Percentiles rank a stretch among this genome's conserved stretches.
Conservation (phyloP, 2,797 vertebrate genomes). For the Ciconia nigra region DNA sequence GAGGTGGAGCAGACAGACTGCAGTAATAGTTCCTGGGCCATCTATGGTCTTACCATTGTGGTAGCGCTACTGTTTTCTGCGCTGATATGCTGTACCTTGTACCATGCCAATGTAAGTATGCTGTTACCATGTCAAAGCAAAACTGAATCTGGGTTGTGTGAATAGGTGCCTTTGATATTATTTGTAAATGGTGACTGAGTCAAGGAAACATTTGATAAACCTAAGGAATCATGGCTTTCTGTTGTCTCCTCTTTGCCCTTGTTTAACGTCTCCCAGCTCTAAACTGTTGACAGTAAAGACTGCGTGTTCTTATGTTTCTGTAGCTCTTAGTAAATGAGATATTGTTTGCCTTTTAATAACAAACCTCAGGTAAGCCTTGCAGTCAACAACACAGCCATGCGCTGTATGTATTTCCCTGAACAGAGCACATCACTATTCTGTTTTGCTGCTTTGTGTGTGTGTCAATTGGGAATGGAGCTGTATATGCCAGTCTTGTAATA, state of each 20-base stretch:
- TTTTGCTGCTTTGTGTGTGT: background rate
- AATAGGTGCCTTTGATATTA: background rate
- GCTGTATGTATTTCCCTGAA: background rate
- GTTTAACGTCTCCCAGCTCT: background rate
- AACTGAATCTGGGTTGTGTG: fast-evolving
- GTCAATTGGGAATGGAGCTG: background rate
- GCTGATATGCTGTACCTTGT: background rate
- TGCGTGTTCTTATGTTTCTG: background rate
- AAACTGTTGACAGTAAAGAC: background rate
- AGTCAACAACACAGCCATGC: background rate
- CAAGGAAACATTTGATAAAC: background rate
- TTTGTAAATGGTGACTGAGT: background rate
- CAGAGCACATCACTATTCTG: background rate
- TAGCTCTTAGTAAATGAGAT: background rate
- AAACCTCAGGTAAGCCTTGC: background rate
- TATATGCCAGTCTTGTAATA: background rate
- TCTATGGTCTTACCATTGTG: fast-evolving
- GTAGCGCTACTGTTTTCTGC: background rate
- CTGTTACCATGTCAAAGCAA: background rate
- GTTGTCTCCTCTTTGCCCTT: background rate
- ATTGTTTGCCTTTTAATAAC: background rate
- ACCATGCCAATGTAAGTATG: background rate
- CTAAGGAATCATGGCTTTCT: background rate
- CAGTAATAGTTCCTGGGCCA: background rate
- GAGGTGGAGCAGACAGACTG: background rate